Evolutionary conservation across 1,140 invertebrate species (phyloP), one percentile per base, ranked within the genome.

Genomic region (Macrostomum lignano): DNA sequence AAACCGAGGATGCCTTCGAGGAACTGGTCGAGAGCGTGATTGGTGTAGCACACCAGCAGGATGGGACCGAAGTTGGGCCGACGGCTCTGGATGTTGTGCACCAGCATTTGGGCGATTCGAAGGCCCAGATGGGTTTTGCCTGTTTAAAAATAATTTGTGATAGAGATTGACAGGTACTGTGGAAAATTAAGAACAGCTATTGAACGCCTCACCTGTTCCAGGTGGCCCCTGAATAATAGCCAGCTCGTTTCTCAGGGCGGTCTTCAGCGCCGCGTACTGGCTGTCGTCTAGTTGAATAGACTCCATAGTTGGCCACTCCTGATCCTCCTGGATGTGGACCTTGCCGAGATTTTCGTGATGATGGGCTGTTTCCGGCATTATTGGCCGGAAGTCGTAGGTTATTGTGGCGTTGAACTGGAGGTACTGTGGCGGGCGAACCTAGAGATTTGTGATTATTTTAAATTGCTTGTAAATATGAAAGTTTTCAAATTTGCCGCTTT

Each of bases 1-100:
- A 44, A 45, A n/a, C 28, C 7, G 1, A 40, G 17, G 10, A 55
- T 46, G 14, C 68, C 71, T 49, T 74, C 67, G n/a, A 82, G 49
- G 57, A 82, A 79, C 47, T 81, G 74, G 59, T 82, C 76, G 2
- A 82, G 47, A 1, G 76, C 75, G 51, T 79, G 73, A 47, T 81
- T 82, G 0, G 74, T 78, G 40, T 69, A 76, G 44, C 73, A 75
- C 14, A 81, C 65, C 7, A 82, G 59, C 2, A 81, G 49, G 34
- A 81, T 68, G 3, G 71, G 69, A 4, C 36, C 36, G 7, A 38
- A 32, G 13, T 34, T 34, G 7, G 22, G 15, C 13, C 10, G 22
- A 19, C 11, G 19, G 7, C 7, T 7, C 19, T 28, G 26, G 19
- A 28, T 17, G 9, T 60, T 59, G 9, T 44, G 32, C 2, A 58